Conservation (phyloP, 35 echinoderm and acorn worm genomes). For the Eucidaris tribuloides region DNA sequence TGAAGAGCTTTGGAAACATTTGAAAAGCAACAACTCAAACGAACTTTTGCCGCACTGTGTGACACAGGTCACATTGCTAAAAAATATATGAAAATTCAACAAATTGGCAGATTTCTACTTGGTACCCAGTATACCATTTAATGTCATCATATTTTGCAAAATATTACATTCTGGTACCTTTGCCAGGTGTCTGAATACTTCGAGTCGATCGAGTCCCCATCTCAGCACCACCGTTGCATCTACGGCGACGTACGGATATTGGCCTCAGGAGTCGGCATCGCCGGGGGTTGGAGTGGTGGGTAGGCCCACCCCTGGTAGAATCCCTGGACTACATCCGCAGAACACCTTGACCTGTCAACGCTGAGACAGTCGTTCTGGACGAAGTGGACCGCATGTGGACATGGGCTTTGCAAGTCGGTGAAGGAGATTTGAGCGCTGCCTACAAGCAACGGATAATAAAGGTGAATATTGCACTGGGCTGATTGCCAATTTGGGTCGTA, state of each 20-base stretch:
- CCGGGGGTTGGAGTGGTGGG: constrained; percentile 62
- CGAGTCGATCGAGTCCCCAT: constrained; percentile 45
- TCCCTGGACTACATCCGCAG: constrained; percentile 72
- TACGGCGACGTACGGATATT: constrained; percentile 74
- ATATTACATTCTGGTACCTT: too few species aligned
- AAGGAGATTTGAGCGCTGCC: constrained; percentile 64
- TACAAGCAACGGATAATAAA: constrained; percentile 68
- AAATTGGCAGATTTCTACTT: too few species aligned
- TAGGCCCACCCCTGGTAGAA: constrained; percentile 84
- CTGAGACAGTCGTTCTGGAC: constrained; percentile 82
- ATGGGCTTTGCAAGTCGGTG: constrained; percentile 86
- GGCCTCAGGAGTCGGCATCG: constrained; percentile 77
- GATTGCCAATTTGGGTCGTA: too few species aligned
- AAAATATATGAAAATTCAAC: too few species aligned
- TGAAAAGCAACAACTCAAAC: too few species aligned
- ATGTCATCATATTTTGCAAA: too few species aligned
- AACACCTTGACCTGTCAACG: constrained; percentile 52
- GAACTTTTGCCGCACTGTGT: too few species aligned
- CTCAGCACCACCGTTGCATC: constrained; percentile 66
- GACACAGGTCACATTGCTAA: too few species aligned
- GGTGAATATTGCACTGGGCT: too few species aligned
- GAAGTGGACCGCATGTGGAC: constrained; percentile 97
- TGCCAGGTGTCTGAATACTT: constrained; percentile 86
- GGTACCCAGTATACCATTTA: too few species aligned
- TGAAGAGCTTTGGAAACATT: too few species aligned